Evolutionary conservation across 2,888 invertebrate species (phyloP).

Genomic region (Boloria selene): DNA sequence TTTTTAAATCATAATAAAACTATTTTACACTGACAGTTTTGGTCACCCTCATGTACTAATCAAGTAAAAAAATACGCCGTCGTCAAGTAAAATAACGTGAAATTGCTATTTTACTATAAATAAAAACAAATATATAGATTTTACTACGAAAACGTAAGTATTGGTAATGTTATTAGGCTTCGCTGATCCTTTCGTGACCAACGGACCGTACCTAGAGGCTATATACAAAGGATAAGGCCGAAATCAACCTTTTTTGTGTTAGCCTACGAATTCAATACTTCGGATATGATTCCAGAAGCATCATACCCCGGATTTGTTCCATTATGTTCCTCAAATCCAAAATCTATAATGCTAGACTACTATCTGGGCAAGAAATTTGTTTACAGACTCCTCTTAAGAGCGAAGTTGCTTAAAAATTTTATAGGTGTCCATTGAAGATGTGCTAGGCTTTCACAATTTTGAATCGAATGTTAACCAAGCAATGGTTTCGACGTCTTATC

Average conservation of each 20-base stretch:
- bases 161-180: slow-evolving; percentile 14
- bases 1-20: too few relatives aligned
- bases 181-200: slow-evolving; percentile 20
- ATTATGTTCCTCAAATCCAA: slow-evolving; percentile 66
- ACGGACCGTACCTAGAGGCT: not conserved
- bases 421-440: slow-evolving; percentile 45
- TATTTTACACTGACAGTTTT: too few relatives aligned
- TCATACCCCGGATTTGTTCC: slow-evolving; percentile 56
- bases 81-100: too few relatives aligned
- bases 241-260: slow-evolving; percentile 27
- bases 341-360: slow-evolving; percentile 74
- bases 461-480: slow-evolving; percentile 17
- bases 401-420: slow-evolving; percentile 38
- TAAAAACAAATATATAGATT: slow-evolving; percentile 7
- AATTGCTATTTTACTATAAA: not conserved
- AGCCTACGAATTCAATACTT: slow-evolving; percentile 25
- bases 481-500: slow-evolving; percentile 37
- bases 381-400: slow-evolving; percentile 52
- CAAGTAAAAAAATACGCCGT: too few relatives aligned
- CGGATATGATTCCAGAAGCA: slow-evolving; percentile 28
- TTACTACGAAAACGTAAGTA: slow-evolving; percentile 15
- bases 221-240: slow-evolving; percentile 19
- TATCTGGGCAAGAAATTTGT: slow-evolving; percentile 68
- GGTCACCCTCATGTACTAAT: too few relatives aligned
- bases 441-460: not conserved